These are phyloP conservation scores for Phlogophora meticulosa DNA, from an alignment of 2,888 invertebrate species.

Conservation along the genomic window DNA sequence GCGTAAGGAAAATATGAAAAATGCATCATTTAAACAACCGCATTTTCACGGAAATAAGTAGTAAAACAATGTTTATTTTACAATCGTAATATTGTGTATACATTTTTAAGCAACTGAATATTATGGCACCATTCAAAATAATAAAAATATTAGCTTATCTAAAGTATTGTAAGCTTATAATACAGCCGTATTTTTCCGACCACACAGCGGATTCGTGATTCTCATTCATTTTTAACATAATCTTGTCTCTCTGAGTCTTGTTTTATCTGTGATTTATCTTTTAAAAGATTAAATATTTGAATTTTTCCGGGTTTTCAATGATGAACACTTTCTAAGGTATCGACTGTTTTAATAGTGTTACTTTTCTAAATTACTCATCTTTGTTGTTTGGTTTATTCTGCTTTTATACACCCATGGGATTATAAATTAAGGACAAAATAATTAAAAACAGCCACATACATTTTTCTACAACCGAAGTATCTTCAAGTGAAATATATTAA, in stretches of 20 bases:
- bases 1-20: neutral
- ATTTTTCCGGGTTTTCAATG: conserved; percentile 21
- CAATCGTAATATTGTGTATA: conserved; percentile 9
- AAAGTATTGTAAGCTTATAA: conserved; percentile 37
- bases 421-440: too few relatives aligned
- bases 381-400: too few relatives aligned
- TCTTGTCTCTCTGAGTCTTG: conserved; percentile 21
- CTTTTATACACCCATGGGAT: too few relatives aligned
- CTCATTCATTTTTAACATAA: conserved; percentile 44
- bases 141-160: conserved; percentile 55
- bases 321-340: conserved; percentile 27
- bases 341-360: conserved; percentile 21
- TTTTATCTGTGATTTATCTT: conserved; percentile 43
- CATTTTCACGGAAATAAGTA: neutral
- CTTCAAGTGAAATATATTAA: neutral
- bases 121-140: conserved; percentile 15
- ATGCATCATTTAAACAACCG: neutral
- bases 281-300: conserved; percentile 37
- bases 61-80: neutral
- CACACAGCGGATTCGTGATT: conserved; percentile 58
- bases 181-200: conserved; percentile 50
- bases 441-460: too few relatives aligned
- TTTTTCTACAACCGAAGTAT: too few relatives aligned
- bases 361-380: neutral
- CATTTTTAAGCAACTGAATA: conserved; percentile 5